phyloP scores from a whole-genome alignment of 2,888 invertebrate genomes.

The Dicranocentrus wangi region DNA sequence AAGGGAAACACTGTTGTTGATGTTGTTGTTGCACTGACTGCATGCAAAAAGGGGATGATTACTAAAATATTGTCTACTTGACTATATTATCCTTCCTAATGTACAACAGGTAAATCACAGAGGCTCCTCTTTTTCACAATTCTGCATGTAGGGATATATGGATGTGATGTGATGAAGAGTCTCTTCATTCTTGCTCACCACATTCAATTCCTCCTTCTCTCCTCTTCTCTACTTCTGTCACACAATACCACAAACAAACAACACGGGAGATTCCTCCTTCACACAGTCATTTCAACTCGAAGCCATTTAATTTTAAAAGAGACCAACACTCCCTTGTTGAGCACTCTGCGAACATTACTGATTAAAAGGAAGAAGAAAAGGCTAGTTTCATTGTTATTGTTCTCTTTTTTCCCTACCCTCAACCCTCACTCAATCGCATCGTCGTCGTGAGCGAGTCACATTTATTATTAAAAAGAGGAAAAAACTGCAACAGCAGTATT shows the following conservation, averaged over 20 bases:
- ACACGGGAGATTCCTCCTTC: conserved; percentile 32
- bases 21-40: conserved; percentile 34
- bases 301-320: conserved; percentile 21
- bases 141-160: conserved; percentile 18
- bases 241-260: conserved; percentile 33
- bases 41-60: conserved; percentile 32
- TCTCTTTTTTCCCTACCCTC: conserved; percentile 3
- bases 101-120: not conserved
- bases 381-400: conserved; percentile 27
- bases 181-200: conserved; percentile 14
- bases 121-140: conserved; percentile 20
- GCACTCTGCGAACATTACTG: not conserved
- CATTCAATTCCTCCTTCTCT: conserved; percentile 15
- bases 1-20: not conserved
- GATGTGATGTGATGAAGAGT: too few species aligned
- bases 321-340: conserved; percentile 11
- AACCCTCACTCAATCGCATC: not conserved
- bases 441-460: not conserved
- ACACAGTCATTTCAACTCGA: not conserved
- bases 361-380: conserved; percentile 33
- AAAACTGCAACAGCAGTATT: not conserved
- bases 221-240: conserved; percentile 35
- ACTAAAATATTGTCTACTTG: conserved; percentile 13
- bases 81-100: not conserved
- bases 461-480: conserved; percentile 5